Conservation (phyloP, 2,113 vertebrate species). For the Callorhinus ursinus region DNA sequence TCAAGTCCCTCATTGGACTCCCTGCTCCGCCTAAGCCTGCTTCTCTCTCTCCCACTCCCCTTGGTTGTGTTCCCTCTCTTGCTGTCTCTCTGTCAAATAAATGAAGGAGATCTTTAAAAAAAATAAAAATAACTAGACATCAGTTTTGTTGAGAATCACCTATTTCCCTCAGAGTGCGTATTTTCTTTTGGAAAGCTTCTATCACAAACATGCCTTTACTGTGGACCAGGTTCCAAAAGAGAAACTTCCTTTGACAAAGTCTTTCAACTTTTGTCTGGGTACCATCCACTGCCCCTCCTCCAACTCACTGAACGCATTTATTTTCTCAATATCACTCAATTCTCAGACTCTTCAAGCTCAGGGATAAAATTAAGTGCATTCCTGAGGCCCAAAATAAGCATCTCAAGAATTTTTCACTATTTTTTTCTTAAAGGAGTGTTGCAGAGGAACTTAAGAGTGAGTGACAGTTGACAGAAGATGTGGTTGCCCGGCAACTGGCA, state of each 20-base stretch:
- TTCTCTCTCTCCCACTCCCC: too few species aligned
- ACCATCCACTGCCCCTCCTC: neutral
- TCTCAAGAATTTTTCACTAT: conserved; percentile 64
- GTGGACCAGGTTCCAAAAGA: neutral
- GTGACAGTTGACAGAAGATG: conserved; percentile 78
- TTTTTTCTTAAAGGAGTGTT: conserved; percentile 60
- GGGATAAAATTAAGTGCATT: conserved; percentile 68
- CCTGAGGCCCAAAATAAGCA: conserved; percentile 66
- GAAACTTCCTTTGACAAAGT: neutral
- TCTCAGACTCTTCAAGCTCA: conserved; percentile 43
- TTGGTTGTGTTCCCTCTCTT: too few species aligned
- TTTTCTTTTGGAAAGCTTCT: neutral
- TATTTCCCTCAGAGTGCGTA: neutral
- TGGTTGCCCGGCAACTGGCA: conserved; percentile 80
- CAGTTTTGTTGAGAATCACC: neutral
- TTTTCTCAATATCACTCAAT: conserved; percentile 45
- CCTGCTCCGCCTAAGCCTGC: too few species aligned
- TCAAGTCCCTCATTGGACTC: too few species aligned
- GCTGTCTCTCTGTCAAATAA: too few species aligned
- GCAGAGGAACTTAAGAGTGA: conserved; percentile 69
- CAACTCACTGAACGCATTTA: neutral
- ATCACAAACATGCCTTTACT: neutral
- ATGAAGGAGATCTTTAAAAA: too few species aligned
- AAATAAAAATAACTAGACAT: neutral
- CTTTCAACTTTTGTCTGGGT: neutral